Base-by-base conservation (phyloP, 2,113 vertebrate genomes). In the Ctenodactylus gundi region DNA sequence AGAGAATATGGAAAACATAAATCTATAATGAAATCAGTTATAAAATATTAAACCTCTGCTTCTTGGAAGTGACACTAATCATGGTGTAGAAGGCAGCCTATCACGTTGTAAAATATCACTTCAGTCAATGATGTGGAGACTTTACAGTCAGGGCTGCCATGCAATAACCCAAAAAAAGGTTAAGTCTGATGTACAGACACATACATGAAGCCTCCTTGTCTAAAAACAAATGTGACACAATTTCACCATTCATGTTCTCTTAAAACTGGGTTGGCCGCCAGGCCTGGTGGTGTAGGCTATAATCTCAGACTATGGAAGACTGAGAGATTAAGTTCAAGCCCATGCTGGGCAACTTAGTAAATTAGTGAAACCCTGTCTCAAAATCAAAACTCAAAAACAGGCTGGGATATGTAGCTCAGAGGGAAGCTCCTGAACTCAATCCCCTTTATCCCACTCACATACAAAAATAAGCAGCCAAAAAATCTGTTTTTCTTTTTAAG, bases 21-120 rank as follows among this genome's bases (percentile, higher is more conserved):
- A 95, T 94, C 96, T 96, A 49, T 88, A 96, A 92, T 96, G 91
- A 95, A 96, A 93, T 87, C 78, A 57, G 73, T 89, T 86, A 90
- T 91, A 70, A 96, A 95, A 89, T 95, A 97, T 84, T 93, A 96
- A 95, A 83, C 21, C 34, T 80, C 80, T 94, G 91, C 75, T 81
- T 94, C 91, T 93, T 88, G 36, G 68, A 23, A 92, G 72, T 77
- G 78, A 90, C 68, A 88, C 68, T 83, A 87, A 94, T 87, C 82
- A 94, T 12, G 20, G 75, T 49, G 77, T 80, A 27, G 75, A 82
- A 95, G 85, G 55, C 0, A 1, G 53, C 67, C 68, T 73, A 70
- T 93, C 65, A 78, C 83, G 76, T 41, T 75, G 64, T 80, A 86
- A 92, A 86, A 91, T 36, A 41, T 4, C 73, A 46, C 62, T 94